Conservation (phyloP, 2,797 vertebrate species). For the Cottoperca gobio region DNA sequence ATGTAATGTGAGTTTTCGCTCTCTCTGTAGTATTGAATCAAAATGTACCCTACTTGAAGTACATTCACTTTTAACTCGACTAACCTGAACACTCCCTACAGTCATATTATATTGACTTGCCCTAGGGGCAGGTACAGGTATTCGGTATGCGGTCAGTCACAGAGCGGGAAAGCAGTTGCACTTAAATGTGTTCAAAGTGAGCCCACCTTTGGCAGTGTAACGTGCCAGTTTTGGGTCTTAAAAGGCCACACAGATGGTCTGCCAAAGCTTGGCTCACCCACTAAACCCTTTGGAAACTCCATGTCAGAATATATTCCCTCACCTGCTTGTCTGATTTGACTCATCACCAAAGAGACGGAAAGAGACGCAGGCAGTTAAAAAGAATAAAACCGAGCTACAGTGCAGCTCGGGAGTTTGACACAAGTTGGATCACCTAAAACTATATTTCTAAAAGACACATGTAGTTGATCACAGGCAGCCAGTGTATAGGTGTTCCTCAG, state of each 20-base stretch:
- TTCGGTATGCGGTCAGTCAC: constrained; percentile 35
- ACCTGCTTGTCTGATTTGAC: constrained; percentile 57
- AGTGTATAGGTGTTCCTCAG: not conserved
- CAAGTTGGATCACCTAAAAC: not conserved
- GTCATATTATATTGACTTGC: constrained; percentile 13
- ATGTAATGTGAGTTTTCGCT: not conserved
- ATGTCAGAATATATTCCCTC: constrained; percentile 58
- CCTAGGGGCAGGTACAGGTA: constrained; percentile 19
- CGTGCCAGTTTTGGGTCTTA: constrained; percentile 49
- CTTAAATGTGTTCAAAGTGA: constrained; percentile 32
- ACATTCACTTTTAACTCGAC: too few species aligned
- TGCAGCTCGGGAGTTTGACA: not conserved
- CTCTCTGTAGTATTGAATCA: not conserved
- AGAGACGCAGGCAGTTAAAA: not conserved
- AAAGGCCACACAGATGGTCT: constrained; percentile 63
- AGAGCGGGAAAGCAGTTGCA: constrained; percentile 14
- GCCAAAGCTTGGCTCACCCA: constrained; percentile 38
- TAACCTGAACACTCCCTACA: constrained; percentile 6
- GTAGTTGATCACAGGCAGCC: not conserved
- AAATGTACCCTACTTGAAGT: not conserved
- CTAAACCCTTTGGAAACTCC: constrained; percentile 57
- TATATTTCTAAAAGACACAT: not conserved
- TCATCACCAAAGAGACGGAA: constrained; percentile 24
- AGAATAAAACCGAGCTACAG: not conserved
- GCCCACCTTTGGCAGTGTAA: constrained; percentile 43